Percentiles rank a stretch among this genome's conserved stretches.
phyloP scores from a whole-genome alignment of 2,113 vertebrate genomes.

The Malurus alboscapulatus region DNA sequence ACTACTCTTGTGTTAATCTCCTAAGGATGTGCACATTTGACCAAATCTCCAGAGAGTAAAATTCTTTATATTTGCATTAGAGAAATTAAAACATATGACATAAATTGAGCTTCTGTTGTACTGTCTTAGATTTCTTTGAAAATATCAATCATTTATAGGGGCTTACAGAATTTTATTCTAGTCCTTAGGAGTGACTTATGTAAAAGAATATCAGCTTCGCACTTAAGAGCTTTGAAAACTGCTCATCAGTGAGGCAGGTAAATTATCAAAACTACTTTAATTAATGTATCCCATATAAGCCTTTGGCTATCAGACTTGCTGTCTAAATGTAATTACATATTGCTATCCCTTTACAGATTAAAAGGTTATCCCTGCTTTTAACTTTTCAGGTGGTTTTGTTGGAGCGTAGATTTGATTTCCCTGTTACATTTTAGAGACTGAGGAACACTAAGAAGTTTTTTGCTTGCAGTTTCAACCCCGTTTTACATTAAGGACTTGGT shows the following conservation, averaged over 20 bases:
- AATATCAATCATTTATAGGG: background rate
- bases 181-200: background rate
- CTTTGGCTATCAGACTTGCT: constrained; percentile 7
- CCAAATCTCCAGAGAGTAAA: background rate
- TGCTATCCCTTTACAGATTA: background rate
- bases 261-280: constrained; percentile 25
- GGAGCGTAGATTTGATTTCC: background rate
- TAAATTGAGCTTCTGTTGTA: background rate
- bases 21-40: background rate
- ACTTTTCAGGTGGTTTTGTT: background rate
- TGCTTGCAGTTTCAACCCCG: background rate
- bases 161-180: background rate
- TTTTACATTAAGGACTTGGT: background rate
- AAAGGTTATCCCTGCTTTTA: constrained; percentile 10
- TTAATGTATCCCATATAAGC: background rate
- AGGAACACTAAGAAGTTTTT: background rate
- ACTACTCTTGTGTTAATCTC: background rate
- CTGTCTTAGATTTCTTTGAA: background rate
- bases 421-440: background rate
- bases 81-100: background rate
- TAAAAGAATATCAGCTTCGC: background rate
- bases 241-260: background rate
- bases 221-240: constrained; percentile 27
- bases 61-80: background rate
- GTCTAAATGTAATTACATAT: constrained; percentile 17